Conservation (phyloP, 1,140 invertebrate genomes). For the Olivierus martensii region DNA sequence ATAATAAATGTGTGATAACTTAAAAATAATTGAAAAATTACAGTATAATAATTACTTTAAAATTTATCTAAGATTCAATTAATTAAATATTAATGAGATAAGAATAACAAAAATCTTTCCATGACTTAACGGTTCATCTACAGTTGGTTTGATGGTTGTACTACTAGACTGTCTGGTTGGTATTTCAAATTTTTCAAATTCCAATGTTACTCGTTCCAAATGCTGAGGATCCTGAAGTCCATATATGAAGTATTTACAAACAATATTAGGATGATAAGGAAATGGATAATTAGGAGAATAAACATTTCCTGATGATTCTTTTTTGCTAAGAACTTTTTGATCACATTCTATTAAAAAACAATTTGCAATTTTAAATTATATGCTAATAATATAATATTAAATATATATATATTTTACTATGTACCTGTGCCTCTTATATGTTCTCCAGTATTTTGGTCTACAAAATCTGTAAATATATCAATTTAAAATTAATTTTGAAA, state of each 20-base stretch:
- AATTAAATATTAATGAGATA: no score
- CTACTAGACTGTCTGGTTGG: no score
- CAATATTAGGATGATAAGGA: constrained; percentile 83
- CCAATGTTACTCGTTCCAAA: constrained; percentile 76
- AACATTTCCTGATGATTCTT: constrained; percentile 76
- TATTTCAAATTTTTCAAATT: constrained; percentile 79
- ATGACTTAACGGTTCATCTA: no score
- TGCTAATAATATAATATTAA: not conserved
- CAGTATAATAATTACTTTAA: no score
- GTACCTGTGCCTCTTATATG: constrained; percentile 68
- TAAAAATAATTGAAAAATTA: no score
- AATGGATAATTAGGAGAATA: constrained; percentile 92
- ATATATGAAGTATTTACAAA: constrained; percentile 95
- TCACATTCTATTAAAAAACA: constrained; percentile 65
- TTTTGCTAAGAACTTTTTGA: constrained; percentile 86
- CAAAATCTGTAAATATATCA: constrained; percentile 55
- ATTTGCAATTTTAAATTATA: no score
- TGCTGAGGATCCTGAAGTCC: constrained; percentile 90
- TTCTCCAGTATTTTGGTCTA: constrained; percentile 75
- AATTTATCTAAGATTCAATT: no score
- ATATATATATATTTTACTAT: no score
- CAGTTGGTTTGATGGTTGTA: no score
- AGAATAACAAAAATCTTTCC: no score
- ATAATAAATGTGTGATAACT: no score
- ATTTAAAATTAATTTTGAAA: no score